A percentile compares a stretch with the other conserved stretches of the same genome.
Evolutionary conservation across 2,888 invertebrate species (phyloP).

Genomic region (Cataglyphis rosenhaueri): DNA sequence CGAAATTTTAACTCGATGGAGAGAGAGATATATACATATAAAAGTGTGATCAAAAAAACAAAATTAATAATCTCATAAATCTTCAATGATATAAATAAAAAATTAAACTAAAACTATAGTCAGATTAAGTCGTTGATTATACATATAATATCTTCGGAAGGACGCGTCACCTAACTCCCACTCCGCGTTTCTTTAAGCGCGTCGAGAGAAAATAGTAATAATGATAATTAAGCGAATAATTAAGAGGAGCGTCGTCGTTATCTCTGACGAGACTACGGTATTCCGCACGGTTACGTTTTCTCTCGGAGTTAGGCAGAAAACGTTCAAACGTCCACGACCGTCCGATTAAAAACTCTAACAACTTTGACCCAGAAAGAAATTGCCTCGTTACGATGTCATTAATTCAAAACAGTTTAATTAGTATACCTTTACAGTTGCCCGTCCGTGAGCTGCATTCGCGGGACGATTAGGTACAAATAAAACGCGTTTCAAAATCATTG

Average conservation of each 20-base stretch:
- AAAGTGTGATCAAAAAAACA: conserved; percentile 17
- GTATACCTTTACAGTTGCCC: conserved; percentile 59
- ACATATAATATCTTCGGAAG: not conserved
- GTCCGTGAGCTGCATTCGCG: conserved; percentile 35
- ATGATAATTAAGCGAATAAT: conserved; percentile 34
- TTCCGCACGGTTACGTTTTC: not conserved
- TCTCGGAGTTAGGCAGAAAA: not conserved
- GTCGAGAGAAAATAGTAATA: conserved; percentile 4
- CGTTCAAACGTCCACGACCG: conserved; percentile 22
- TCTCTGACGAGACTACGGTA: conserved; percentile 18
- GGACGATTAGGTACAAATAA: conserved; percentile 52
- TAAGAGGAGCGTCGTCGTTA: not conserved
- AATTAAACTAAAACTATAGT: not conserved
- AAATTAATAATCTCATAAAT: conserved; percentile 44
- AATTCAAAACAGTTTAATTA: conserved; percentile 68
- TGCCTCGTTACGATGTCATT: conserved; percentile 60
- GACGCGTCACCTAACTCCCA: not conserved
- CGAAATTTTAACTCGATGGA: conserved; percentile 27
- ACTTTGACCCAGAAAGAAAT: conserved; percentile 64
- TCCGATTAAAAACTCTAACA: conserved; percentile 61
- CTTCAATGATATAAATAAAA: not conserved
- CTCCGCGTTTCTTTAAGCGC: conserved; percentile 19
- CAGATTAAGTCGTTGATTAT: not conserved
- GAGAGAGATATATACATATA: not conserved
- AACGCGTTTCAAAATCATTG: conserved; percentile 18